Percentiles rank a stretch among this genome's conserved stretches.
phyloP scores from a whole-genome alignment of 2,113 vertebrate species.

The Halcyon senegalensis region DNA sequence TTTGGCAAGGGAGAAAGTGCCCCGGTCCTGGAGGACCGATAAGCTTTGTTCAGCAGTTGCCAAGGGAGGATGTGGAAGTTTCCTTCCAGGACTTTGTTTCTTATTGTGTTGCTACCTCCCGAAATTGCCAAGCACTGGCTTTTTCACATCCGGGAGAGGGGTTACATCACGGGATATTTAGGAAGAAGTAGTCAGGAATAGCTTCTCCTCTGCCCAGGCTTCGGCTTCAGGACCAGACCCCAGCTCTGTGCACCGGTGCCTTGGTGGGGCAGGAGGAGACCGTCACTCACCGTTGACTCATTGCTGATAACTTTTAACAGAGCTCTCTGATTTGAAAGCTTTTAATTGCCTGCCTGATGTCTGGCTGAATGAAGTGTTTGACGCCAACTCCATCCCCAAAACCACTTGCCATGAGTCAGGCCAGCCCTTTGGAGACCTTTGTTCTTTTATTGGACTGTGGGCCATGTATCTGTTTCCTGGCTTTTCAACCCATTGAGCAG shows the following conservation, averaged over 20 bases:
- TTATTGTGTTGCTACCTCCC: slow-evolving; percentile 32
- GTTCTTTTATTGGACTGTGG: background rate
- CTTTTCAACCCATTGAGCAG: background rate
- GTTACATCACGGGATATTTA: slow-evolving; percentile 52
- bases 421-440: slow-evolving; percentile 3
- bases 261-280: slow-evolving; percentile 22
- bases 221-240: background rate
- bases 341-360: background rate
- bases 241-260: background rate
- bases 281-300: background rate
- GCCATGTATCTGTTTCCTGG: slow-evolving; percentile 26
- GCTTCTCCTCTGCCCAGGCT: slow-evolving; percentile 17
- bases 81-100: slow-evolving; percentile 66
- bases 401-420: background rate
- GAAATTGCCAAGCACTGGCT: slow-evolving; percentile 39
- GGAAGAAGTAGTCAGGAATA: slow-evolving; percentile 47
- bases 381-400: background rate
- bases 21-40: background rate
- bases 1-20: slow-evolving; percentile 65
- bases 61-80: slow-evolving; percentile 71
- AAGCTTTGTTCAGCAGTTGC: background rate
- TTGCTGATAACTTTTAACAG: background rate
- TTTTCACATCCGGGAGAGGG: slow-evolving; percentile 64
- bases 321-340: background rate
- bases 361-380: background rate